These are phyloP conservation scores for Clarias platycephalus DNA, from an alignment of 2,797 vertebrate species.

Conservation along the genomic window DNA sequence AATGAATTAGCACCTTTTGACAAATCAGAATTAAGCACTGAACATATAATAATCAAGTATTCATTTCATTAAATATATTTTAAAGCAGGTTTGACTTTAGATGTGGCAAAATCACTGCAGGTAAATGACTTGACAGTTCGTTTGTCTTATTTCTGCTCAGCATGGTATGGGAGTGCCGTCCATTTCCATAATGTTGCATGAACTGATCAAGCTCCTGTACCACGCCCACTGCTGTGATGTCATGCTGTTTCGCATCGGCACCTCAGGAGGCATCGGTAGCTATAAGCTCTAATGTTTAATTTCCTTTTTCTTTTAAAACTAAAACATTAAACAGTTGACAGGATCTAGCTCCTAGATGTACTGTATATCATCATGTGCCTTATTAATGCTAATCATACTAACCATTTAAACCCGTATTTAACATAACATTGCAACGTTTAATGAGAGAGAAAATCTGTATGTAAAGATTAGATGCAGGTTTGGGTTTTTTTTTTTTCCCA, in stretches of 20 bases:
- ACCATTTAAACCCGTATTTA: neutral
- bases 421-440: neutral
- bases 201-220: slow-evolving; percentile 90
- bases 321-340: neutral
- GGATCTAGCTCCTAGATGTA: neutral
- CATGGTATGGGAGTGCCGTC: slow-evolving; percentile 90
- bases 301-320: neutral
- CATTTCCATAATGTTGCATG: slow-evolving; percentile 88
- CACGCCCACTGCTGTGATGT: slow-evolving; percentile 80
- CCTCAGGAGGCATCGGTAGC: slow-evolving; percentile 85
- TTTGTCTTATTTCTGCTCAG: slow-evolving; percentile 61
- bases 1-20: neutral
- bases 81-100: neutral
- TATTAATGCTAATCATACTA: neutral
- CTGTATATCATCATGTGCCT: neutral
- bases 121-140: neutral
- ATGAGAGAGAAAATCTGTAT: neutral
- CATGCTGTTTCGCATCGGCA: slow-evolving; percentile 81
- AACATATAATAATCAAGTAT: no score
- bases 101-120: neutral
- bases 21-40: neutral
- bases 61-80: neutral
- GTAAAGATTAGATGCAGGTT: neutral
- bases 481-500: no score
- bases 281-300: neutral